A percentile compares a stretch with the other conserved stretches of the same genome.
Evolutionary conservation across 2,113 vertebrate species (phyloP).

Genomic region (Heliornis fulica): DNA sequence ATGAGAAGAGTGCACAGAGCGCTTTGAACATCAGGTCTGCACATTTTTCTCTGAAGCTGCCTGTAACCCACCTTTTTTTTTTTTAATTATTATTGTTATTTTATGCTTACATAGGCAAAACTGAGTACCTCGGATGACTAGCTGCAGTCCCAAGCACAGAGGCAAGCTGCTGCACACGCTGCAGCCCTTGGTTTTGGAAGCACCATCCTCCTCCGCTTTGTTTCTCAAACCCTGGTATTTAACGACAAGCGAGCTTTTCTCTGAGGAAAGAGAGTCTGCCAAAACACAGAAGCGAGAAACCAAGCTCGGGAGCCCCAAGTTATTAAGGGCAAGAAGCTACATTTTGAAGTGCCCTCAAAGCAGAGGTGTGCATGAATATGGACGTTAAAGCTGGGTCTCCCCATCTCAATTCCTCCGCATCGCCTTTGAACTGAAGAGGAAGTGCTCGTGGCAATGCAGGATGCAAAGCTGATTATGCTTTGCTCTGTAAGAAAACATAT

Average conservation of each 20-base stretch:
- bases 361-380: slow-evolving; percentile 39
- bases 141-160: background rate
- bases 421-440: slow-evolving; percentile 62
- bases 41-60: background rate
- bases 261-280: background rate
- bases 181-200: background rate
- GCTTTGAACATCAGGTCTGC: background rate
- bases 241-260: slow-evolving; percentile 1
- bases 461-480: slow-evolving; percentile 31
- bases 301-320: background rate
- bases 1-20: background rate
- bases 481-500: slow-evolving; percentile 8
- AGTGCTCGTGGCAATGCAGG: slow-evolving; percentile 48
- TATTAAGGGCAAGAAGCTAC: background rate
- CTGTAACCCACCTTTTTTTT: background rate
- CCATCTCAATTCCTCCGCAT: background rate
- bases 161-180: background rate
- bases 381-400: background rate
- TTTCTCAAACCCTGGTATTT: background rate
- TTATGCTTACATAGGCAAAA: background rate
- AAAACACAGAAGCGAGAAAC: background rate
- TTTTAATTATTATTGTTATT: background rate
- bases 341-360: background rate
- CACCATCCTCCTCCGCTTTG: background rate
- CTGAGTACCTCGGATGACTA: background rate